A percentile compares a stretch with the other conserved stretches of the same genome.
Conservation (phyloP, 2,113 vertebrate genomes). For the Burhinus oedicnemus region DNA sequence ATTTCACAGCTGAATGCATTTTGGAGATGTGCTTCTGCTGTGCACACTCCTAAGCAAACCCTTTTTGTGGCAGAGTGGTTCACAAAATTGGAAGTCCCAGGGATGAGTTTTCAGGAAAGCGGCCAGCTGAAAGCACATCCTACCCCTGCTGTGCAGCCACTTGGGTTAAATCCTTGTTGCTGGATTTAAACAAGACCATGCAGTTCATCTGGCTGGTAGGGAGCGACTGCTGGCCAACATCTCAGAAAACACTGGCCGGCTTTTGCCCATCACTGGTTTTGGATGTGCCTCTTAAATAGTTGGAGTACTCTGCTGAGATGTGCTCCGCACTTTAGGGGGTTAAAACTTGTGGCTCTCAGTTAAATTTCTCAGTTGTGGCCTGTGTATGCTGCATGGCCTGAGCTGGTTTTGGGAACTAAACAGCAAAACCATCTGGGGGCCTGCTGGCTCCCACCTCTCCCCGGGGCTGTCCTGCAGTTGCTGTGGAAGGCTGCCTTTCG, state of each 20-base stretch:
- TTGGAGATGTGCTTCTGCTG: neutral
- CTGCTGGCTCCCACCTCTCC: neutral
- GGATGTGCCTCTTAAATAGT: neutral
- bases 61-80: neutral
- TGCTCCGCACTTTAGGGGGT: too few relatives aligned
- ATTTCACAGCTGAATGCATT: neutral
- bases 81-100: neutral
- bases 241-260: neutral
- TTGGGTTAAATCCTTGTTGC: neutral
- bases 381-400: too few relatives aligned
- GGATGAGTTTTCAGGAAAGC: neutral
- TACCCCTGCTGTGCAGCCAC: fast-evolving
- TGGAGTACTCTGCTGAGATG: neutral
- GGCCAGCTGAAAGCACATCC: neutral
- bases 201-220: neutral
- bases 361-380: neutral
- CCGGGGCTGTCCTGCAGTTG: fast-evolving
- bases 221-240: neutral
- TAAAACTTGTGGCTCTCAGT: neutral
- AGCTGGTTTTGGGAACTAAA: neutral
- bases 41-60: neutral
- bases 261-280: neutral
- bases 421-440: neutral
- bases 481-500: fast-evolving
- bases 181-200: neutral